These are phyloP conservation scores for Batillaria attramentaria DNA, from an alignment of 1,140 invertebrate species.

Conservation along the genomic window DNA sequence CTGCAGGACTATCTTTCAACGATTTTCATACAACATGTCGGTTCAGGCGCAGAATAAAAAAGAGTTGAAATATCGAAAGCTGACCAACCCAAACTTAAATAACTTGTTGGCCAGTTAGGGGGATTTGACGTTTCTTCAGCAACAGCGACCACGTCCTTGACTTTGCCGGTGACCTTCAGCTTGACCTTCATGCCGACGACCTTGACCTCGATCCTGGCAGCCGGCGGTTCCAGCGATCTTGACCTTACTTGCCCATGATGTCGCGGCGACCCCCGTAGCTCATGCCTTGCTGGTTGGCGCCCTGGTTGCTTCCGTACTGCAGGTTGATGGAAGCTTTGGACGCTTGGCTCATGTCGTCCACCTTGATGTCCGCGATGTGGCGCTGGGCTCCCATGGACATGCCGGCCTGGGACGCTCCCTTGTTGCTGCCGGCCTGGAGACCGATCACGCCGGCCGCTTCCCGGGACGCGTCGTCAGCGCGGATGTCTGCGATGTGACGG, in stretches of 20 bases:
- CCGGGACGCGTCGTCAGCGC: slow-evolving; percentile 49
- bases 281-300: slow-evolving; percentile 91
- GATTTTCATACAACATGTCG: neutral
- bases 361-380: slow-evolving; percentile 78
- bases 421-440: slow-evolving; percentile 92
- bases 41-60: neutral
- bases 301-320: slow-evolving; percentile 92
- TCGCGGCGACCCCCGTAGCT: slow-evolving; percentile 90
- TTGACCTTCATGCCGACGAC: neutral
- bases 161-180: too few relatives aligned
- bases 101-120: neutral
- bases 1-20: too few relatives aligned
- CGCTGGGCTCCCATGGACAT: slow-evolving; percentile 82
- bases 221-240: too few relatives aligned
- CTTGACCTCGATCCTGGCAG: neutral
- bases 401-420: slow-evolving; percentile 78
- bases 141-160: too few relatives aligned
- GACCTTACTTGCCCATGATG: slow-evolving; percentile 35
- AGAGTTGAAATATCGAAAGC: neutral
- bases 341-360: slow-evolving; percentile 52
- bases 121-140: neutral
- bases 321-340: slow-evolving; percentile 89
- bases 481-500: slow-evolving; percentile 63
- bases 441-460: slow-evolving; percentile 86
- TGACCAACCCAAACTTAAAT: neutral